A percentile compares a stretch with the other conserved stretches of the same genome.
Evolutionary conservation across 2,113 vertebrate species (phyloP).

Genomic region (Arvicanthis niloticus): DNA sequence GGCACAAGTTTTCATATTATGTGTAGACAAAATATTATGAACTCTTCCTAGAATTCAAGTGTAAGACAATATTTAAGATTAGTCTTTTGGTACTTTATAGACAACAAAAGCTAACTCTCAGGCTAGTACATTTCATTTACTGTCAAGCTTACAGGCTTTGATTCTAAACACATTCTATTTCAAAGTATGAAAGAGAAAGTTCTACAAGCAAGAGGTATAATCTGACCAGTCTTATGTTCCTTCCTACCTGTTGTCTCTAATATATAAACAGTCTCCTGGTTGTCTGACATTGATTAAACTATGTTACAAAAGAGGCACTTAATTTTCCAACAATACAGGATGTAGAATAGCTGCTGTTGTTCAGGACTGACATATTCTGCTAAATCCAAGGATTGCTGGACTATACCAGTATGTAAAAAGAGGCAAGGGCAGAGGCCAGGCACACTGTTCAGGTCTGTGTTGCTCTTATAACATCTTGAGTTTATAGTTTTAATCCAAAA

Average conservation of each 20-base stretch:
- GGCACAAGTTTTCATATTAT: neutral
- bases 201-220: neutral
- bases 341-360: neutral
- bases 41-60: neutral
- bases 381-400: neutral
- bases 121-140: neutral
- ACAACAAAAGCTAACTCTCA: slow-evolving; percentile 19
- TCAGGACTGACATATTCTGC: neutral
- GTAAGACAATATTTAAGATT: neutral
- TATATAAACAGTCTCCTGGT: neutral
- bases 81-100: neutral
- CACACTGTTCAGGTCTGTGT: neutral
- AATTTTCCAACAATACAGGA: neutral
- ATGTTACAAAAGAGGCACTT: neutral
- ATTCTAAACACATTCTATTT: neutral
- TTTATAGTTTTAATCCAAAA: neutral
- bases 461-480: neutral
- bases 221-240: neutral
- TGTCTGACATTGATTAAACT: neutral
- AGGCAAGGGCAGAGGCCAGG: neutral
- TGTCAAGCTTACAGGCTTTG: neutral
- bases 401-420: neutral
- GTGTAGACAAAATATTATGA: slow-evolving; percentile 8
- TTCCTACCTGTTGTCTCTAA: neutral
- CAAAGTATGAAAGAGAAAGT: neutral